Evolutionary conservation across 1,140 invertebrate genomes (phyloP), one percentile per base, ranked within the genome.

Genomic region (Drosophila prosaltans): DNA sequence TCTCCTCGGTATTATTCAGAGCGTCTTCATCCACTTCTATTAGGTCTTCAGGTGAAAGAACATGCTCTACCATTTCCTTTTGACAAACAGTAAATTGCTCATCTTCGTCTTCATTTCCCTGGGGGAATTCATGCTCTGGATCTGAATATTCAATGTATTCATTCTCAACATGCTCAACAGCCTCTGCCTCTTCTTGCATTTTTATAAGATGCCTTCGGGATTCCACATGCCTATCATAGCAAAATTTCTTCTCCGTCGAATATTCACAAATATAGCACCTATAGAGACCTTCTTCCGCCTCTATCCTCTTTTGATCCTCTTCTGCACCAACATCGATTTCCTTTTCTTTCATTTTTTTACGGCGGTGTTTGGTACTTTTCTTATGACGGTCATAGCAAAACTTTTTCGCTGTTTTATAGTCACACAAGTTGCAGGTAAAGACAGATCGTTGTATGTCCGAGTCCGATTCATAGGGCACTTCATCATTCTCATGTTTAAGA

Each of bases 331-430:
- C 16, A 32, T n/a, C n/a, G n/a, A 0, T 58, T 1, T 16, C 3
- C 8, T 21, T 21, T 70, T 65, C 58, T 62, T 58, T 1, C 21
- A 11, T 3, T 54, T 65, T 6, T 4, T 40, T 59, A 8, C 57
- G 57, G 1, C 7, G 7, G 24, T 59, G 57, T 24, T 59, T 59
- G 1, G 9, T 59, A 24, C 57, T 59, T 32, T 64, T 55, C 9
- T 60, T 58, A 28, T 77, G 74, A 6, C 74, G 74, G n/a, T 45
- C 41, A 41, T 77, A 77, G 32, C 60, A 60, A n/a, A 65, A 70
- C n/a, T 24, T 54, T 7, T 57, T 41, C 8, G 66, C 66, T 0
- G 74, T 77, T 28, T 21, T 76, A 45, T 77, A 77, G 1, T 70
- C 54, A 16, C 74, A 77, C 26, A 40, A 26, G n/a, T 4, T 16